Conservation (phyloP, 2,113 vertebrate species). For the Scopus umbretta region DNA sequence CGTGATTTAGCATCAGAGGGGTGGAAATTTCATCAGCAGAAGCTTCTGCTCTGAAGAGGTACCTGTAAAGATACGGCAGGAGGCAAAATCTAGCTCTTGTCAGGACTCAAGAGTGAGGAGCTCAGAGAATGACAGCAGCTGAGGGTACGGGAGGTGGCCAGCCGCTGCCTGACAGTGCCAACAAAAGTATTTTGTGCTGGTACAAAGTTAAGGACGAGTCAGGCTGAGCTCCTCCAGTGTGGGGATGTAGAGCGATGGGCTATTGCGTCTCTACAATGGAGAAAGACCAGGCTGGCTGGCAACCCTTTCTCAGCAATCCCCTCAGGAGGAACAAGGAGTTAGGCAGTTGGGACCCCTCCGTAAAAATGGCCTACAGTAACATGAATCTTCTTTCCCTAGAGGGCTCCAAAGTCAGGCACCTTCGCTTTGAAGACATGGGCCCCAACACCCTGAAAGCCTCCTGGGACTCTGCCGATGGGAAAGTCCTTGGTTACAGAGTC, state of each 20-base stretch:
- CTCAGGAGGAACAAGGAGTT: fast-evolving
- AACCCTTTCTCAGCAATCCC: background rate
- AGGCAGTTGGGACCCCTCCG: fast-evolving
- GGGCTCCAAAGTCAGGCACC: slow-evolving; percentile 35
- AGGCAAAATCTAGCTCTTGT: background rate
- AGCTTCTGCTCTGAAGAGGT: background rate
- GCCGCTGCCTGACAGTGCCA: too few relatives aligned
- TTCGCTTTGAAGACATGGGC: slow-evolving; percentile 37
- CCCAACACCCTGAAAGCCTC: slow-evolving; percentile 69
- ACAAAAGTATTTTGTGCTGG: background rate
- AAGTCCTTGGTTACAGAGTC: slow-evolving; percentile 80
- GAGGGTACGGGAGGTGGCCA: background rate
- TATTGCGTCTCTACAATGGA: fast-evolving
- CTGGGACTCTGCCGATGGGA: slow-evolving; percentile 70
- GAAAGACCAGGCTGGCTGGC: background rate
- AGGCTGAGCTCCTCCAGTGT: background rate
- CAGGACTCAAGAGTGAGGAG: background rate
- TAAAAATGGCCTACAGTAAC: fast-evolving
- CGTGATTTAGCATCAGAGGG: background rate
- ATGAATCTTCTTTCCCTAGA: background rate
- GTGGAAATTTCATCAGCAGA: background rate
- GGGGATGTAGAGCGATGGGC: background rate
- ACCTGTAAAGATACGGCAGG: background rate
- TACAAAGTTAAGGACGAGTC: background rate
- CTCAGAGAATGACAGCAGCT: background rate